These are phyloP conservation scores for Balaeniceps rex DNA, from an alignment of 2,113 vertebrate species.

Conservation along the genomic window DNA sequence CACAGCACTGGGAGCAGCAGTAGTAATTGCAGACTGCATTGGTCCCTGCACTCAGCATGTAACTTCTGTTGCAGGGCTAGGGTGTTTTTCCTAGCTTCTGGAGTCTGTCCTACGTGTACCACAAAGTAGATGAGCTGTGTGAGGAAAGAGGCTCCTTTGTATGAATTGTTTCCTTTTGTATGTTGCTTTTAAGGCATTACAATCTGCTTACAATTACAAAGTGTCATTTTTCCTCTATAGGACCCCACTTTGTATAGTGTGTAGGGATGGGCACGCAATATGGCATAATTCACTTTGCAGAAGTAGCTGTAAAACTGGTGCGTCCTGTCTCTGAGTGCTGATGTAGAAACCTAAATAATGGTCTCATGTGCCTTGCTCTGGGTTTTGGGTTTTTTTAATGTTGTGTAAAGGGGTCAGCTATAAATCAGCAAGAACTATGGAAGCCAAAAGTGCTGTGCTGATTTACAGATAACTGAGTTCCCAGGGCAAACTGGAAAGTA, in stretches of 20 bases:
- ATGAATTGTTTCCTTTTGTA: not conserved
- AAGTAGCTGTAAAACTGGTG: not conserved
- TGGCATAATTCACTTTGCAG: not conserved
- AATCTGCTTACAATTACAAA: not conserved
- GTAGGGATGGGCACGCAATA: not conserved
- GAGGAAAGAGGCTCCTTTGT: not conserved
- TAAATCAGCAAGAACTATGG: conserved; percentile 20
- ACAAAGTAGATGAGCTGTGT: not conserved
- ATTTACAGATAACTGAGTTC: conserved; percentile 14
- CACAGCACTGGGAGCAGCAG: not conserved
- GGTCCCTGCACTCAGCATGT: fast-evolving
- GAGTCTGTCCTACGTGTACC: not conserved
- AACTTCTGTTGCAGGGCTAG: not conserved
- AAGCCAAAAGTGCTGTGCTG: not conserved
- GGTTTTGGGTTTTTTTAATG: not conserved
- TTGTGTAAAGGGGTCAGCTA: not conserved
- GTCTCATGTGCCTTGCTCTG: not conserved
- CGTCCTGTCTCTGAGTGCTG: not conserved
- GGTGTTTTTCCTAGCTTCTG: not conserved
- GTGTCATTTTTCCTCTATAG: not conserved
- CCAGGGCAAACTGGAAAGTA: not conserved
- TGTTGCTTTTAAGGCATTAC: not conserved
- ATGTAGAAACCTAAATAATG: conserved; percentile 8
- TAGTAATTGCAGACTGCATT: not conserved
- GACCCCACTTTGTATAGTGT: not conserved